A percentile compares a stretch with the other conserved stretches of the same genome.
phyloP scores from a whole-genome alignment of 2,113 vertebrate species.

The Periophthalmodon schlosseri region DNA sequence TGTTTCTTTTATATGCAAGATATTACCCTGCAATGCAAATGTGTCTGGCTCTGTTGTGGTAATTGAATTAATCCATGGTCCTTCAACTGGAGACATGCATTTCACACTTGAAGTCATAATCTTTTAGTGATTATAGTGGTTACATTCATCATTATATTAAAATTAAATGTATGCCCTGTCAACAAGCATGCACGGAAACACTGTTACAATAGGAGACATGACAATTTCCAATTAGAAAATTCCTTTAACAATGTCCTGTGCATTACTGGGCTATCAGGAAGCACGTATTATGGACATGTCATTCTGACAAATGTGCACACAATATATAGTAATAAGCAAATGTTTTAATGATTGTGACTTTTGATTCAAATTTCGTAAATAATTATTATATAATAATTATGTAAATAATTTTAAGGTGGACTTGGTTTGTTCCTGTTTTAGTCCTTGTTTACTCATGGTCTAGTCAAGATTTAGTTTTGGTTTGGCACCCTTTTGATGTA shows the following conservation, averaged over 20 bases:
- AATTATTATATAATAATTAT: no score
- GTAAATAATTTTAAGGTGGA: no score
- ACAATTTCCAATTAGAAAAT: neutral
- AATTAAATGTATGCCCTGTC: conserved; percentile 10
- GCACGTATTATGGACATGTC: neutral
- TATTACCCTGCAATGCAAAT: conserved; percentile 11
- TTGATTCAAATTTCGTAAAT: neutral
- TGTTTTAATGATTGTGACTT: neutral
- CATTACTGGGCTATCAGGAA: neutral
- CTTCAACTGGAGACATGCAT: conserved; percentile 13
- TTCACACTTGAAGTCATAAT: conserved; percentile 14
- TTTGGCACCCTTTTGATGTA: no score
- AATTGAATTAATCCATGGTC: conserved; percentile 15
- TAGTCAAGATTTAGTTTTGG: no score
- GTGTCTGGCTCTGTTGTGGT: conserved; percentile 18
- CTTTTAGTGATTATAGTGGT: neutral
- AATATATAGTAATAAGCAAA: neutral
- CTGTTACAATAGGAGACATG: neutral
- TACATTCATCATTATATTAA: conserved; percentile 4
- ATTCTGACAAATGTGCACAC: neutral
- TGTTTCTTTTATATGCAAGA: conserved; percentile 18
- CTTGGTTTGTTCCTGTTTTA: no score
- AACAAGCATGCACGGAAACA: neutral
- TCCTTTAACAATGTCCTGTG: neutral
- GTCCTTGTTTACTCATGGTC: no score